Conservation (phyloP, 2,797 vertebrate genomes). For the Knipowitschia caucasica region DNA sequence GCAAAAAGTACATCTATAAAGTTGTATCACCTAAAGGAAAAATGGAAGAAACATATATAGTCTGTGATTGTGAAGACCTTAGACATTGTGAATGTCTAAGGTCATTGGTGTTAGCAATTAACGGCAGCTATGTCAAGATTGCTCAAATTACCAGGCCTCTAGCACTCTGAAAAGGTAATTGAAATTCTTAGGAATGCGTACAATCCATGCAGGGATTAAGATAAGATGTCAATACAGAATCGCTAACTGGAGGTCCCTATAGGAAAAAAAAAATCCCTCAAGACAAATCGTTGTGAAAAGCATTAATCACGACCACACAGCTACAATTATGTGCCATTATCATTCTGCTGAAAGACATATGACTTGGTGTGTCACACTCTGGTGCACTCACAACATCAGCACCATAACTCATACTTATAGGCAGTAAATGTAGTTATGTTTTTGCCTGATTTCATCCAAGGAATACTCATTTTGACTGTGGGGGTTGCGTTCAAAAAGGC, state of each 20-base stretch:
- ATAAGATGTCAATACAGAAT: slow-evolving; percentile 7
- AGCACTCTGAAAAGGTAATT: slow-evolving; percentile 9
- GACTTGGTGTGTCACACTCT: slow-evolving; percentile 39
- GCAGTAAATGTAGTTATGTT: slow-evolving; percentile 9
- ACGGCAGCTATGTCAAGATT: slow-evolving; percentile 15
- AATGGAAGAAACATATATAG: neutral
- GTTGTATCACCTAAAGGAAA: neutral
- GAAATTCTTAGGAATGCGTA: slow-evolving; percentile 2
- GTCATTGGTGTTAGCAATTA: slow-evolving; percentile 9
- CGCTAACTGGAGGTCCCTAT: slow-evolving; percentile 7
- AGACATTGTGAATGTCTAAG: neutral
- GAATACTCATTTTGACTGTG: neutral
- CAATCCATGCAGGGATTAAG: slow-evolving; percentile 1
- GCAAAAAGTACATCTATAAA: neutral
- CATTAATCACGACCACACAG: slow-evolving; percentile 37
- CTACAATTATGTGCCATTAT: slow-evolving; percentile 46
- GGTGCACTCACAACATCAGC: slow-evolving; percentile 27
- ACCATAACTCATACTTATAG: slow-evolving; percentile 16
- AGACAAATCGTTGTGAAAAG: slow-evolving; percentile 18
- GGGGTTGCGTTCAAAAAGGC: neutral
- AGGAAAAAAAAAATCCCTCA: slow-evolving; percentile 32
- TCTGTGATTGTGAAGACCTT: no score
- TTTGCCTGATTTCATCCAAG: neutral
- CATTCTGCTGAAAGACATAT: slow-evolving; percentile 43
- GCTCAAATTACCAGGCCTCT: slow-evolving; percentile 10